A percentile compares a stretch with the other conserved stretches of the same genome.
phyloP scores from a whole-genome alignment of 2,113 vertebrate genomes.

The Pedetes capensis region DNA sequence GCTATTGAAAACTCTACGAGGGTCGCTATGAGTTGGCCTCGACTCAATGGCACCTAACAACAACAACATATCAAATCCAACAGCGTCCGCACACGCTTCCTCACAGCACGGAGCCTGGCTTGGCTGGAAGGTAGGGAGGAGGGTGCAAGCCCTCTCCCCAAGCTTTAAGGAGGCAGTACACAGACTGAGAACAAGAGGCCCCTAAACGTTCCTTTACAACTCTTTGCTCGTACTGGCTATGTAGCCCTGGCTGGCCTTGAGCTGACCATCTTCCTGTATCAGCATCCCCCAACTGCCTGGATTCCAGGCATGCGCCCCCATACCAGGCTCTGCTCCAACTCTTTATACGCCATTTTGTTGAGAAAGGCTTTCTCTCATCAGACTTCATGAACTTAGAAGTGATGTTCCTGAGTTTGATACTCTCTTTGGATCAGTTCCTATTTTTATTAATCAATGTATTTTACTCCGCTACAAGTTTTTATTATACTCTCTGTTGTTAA shows the following conservation, averaged over 20 bases:
- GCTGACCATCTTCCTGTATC: not conserved
- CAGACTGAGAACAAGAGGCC: not conserved
- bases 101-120: accelerated
- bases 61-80: constrained; percentile 14
- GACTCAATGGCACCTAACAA: no score
- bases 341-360: no score
- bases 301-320: no score
- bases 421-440: not conserved
- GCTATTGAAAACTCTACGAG: no score
- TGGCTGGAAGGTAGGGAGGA: not conserved
- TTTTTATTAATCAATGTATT: not conserved
- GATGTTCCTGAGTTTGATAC: not conserved
- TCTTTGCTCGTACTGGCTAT: no score
- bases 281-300: not conserved
- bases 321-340: not conserved
- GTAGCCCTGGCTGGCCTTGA: not conserved
- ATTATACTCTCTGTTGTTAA: not conserved
- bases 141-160: accelerated
- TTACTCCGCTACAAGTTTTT: no score
- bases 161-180: accelerated
- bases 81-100: accelerated
- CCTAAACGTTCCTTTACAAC: not conserved
- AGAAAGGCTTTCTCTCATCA: no score
- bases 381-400: not conserved
- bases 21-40: no score